Conservation (phyloP, 2,113 vertebrate species). For the Phaetusa simplex region DNA sequence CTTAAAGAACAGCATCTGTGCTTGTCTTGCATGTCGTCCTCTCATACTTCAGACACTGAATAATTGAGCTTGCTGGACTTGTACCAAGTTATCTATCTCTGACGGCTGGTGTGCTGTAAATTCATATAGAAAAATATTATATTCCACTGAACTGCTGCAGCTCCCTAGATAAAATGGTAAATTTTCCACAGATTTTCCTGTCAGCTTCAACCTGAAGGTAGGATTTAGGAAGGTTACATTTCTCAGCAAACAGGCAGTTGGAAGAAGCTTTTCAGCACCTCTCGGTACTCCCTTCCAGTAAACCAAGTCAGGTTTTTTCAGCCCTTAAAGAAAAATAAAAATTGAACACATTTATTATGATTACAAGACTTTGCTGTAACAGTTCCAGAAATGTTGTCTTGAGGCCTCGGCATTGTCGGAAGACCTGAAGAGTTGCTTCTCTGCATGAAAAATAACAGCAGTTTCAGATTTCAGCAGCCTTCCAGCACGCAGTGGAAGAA, state of each 20-base stretch:
- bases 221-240: conserved; percentile 57
- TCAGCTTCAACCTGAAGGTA: conserved; percentile 53
- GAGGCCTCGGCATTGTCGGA: conserved; percentile 30
- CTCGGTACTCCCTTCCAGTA: not conserved
- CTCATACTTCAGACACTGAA: conserved; percentile 19
- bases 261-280: conserved; percentile 20
- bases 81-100: conserved; percentile 45
- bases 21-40: conserved; percentile 40
- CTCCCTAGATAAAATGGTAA: conserved; percentile 56
- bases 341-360: not conserved
- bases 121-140: conserved; percentile 51
- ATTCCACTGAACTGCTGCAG: conserved; percentile 43
- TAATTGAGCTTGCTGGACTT: conserved; percentile 22
- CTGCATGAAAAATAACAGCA: not conserved
- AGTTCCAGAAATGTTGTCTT: conserved; percentile 33
- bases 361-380: conserved; percentile 3
- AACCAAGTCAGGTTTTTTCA: not conserved
- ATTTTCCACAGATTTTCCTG: conserved; percentile 57
- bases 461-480: conserved; percentile 45
- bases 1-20: conserved; percentile 37
- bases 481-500: not conserved
- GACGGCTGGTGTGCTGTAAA: conserved; percentile 25
- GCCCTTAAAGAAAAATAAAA: conserved; percentile 33
- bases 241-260: conserved; percentile 3
- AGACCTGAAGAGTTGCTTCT: conserved; percentile 21